Percentiles rank a stretch among this genome's conserved stretches.
These are phyloP conservation scores for Apistogramma diplotaenia DNA, from an alignment of 2,113 vertebrate species.

Conservation along the genomic window DNA sequence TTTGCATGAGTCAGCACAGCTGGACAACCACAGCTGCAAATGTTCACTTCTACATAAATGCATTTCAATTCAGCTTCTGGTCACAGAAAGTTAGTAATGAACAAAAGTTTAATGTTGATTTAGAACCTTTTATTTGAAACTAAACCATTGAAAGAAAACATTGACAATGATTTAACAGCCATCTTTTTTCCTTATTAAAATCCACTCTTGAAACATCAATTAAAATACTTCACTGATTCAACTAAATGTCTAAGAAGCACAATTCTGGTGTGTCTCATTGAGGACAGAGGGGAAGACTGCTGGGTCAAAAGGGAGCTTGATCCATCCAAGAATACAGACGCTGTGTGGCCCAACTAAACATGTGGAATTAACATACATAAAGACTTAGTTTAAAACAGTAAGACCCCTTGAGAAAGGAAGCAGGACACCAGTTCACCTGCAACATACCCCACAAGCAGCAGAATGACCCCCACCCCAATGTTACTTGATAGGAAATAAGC, in stretches of 20 bases:
- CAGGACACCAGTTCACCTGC: slow-evolving; percentile 28
- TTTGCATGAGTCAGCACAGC: background rate
- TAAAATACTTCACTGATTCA: slow-evolving; percentile 54
- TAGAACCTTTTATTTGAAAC: slow-evolving; percentile 62
- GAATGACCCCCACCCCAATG: background rate
- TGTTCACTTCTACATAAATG: background rate
- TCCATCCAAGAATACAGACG: background rate
- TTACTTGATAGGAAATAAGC: background rate
- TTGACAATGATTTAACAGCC: slow-evolving; percentile 24
- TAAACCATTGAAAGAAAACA: slow-evolving; percentile 28
- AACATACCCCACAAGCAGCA: background rate
- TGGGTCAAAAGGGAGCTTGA: background rate
- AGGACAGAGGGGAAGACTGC: background rate
- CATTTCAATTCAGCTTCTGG: background rate
- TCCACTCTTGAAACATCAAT: slow-evolving; percentile 52
- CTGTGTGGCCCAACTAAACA: background rate
- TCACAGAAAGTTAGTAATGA: background rate
- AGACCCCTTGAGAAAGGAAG: slow-evolving; percentile 28
- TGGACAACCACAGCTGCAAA: background rate
- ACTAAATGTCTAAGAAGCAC: background rate
- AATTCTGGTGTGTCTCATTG: background rate
- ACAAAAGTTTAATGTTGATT: background rate
- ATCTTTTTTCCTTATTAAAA: slow-evolving; percentile 59
- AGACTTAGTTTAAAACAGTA: slow-evolving; percentile 8
- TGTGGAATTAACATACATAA: background rate